A percentile compares a stretch with the other conserved stretches of the same genome.
These are phyloP conservation scores for Ectropis grisescens DNA, from an alignment of 1,140 invertebrate species.

Conservation along the genomic window DNA sequence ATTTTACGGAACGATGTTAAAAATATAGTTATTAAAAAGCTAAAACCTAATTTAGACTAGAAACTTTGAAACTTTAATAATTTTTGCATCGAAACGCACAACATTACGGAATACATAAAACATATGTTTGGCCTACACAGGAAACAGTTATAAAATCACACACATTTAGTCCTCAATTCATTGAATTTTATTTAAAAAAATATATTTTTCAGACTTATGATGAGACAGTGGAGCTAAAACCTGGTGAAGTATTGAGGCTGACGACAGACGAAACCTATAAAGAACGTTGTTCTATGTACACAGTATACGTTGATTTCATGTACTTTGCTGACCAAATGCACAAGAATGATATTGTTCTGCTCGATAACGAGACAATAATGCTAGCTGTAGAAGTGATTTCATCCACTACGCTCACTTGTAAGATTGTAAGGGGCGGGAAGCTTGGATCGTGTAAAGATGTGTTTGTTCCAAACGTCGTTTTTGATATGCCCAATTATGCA, in stretches of 20 bases:
- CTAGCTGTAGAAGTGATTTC: conserved; percentile 79
- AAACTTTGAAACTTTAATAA: no score
- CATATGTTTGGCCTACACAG: no score
- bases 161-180: no score
- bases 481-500: conserved; percentile 85
- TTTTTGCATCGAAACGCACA: no score
- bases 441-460: conserved; percentile 70
- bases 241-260: conserved; percentile 77
- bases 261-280: conserved; percentile 81
- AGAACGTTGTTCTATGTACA: conserved; percentile 77
- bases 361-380: conserved; percentile 86
- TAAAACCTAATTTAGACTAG: no score
- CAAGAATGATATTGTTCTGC: conserved; percentile 75
- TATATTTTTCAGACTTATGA: conserved; percentile 62
- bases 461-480: conserved; percentile 81
- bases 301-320: conserved; percentile 85
- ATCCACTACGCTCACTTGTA: conserved; percentile 65
- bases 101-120: no score
- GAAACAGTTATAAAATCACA: no score
- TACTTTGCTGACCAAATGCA: conserved; percentile 84
- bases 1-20: no score
- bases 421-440: conserved; percentile 64
- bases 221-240: conserved; percentile 69
- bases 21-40: no score
- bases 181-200: no score